These are phyloP conservation scores for Acanthurus lineatus DNA, from an alignment of 2,797 vertebrate genomes.

Conservation along the genomic window DNA sequence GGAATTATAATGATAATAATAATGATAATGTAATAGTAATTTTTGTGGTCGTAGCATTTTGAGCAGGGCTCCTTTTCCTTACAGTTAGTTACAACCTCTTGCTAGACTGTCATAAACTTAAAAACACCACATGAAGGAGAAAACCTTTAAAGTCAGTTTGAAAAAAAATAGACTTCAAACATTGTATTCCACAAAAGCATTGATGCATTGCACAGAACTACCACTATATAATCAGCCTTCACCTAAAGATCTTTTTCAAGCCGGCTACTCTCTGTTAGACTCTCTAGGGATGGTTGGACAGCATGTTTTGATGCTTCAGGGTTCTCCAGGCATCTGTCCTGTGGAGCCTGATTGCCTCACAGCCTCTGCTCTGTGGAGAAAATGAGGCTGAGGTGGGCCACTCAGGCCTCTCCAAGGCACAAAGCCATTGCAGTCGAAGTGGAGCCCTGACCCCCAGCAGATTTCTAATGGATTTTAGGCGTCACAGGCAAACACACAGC, in stretches of 20 bases:
- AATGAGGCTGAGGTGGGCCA: slow-evolving; percentile 86
- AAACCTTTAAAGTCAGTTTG: slow-evolving; percentile 14
- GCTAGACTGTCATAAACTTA: slow-evolving; percentile 14
- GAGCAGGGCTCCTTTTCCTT: neutral
- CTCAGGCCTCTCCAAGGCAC: slow-evolving; percentile 74
- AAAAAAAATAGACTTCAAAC: slow-evolving; percentile 29
- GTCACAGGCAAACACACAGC: slow-evolving; percentile 87
- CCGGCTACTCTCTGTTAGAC: slow-evolving; percentile 44
- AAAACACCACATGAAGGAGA: slow-evolving; percentile 36
- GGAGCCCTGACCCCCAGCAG: slow-evolving; percentile 85
- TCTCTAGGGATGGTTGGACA: slow-evolving; percentile 69
- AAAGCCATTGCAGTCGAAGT: slow-evolving; percentile 77
- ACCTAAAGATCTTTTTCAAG: slow-evolving; percentile 70
- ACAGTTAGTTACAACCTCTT: slow-evolving; percentile 11
- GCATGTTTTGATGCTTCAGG: slow-evolving; percentile 78
- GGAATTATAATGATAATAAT: neutral
- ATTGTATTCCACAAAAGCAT: slow-evolving; percentile 56
- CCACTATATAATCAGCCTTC: slow-evolving; percentile 65
- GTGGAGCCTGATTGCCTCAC: slow-evolving; percentile 85
- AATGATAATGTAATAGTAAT: no score
- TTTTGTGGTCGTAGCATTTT: neutral
- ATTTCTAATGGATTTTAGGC: slow-evolving; percentile 88
- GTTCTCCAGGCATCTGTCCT: slow-evolving; percentile 77
- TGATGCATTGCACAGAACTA: slow-evolving; percentile 45
- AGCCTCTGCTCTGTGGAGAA: slow-evolving; percentile 81